phyloP scores from a whole-genome alignment of 2,888 invertebrate species.

The Agrotis ipsilon region DNA sequence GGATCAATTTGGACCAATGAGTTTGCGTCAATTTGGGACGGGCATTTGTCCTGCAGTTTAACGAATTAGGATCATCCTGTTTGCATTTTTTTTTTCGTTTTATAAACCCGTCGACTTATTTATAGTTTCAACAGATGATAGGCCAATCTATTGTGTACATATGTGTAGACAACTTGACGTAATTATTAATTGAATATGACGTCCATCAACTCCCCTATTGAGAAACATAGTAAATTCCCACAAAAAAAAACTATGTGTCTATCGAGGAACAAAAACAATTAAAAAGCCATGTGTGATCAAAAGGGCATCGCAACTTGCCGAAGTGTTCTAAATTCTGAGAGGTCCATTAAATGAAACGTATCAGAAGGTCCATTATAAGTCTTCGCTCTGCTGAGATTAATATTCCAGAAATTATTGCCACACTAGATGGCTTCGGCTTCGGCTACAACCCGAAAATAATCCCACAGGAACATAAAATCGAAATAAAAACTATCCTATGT shows the following conservation, averaged over 20 bases:
- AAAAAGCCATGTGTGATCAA: conserved; percentile 1
- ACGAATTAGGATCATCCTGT: too few species aligned
- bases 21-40: neutral
- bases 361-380: conserved; percentile 9
- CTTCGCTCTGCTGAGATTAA: neutral
- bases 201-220: conserved; percentile 21
- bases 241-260: conserved; percentile 11
- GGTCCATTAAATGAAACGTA: neutral
- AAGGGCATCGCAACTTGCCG: conserved; percentile 6
- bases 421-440: too few species aligned
- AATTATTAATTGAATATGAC: conserved; percentile 33
- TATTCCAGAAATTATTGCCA: neutral
- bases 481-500: too few species aligned
- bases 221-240: conserved; percentile 22
- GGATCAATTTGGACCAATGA: neutral
- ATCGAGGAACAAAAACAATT: conserved; percentile 10
- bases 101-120: too few species aligned
- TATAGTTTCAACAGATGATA: too few species aligned
- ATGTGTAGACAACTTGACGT: conserved; percentile 11
- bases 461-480: too few species aligned
- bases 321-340: conserved; percentile 11
- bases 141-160: conserved; percentile 8
- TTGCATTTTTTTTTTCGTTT: too few species aligned
- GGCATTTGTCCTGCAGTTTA: neutral
- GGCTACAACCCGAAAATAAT: too few species aligned